Evolutionary conservation across 2,113 vertebrate species (phyloP).

Genomic region (Cinclus mexicanus): DNA sequence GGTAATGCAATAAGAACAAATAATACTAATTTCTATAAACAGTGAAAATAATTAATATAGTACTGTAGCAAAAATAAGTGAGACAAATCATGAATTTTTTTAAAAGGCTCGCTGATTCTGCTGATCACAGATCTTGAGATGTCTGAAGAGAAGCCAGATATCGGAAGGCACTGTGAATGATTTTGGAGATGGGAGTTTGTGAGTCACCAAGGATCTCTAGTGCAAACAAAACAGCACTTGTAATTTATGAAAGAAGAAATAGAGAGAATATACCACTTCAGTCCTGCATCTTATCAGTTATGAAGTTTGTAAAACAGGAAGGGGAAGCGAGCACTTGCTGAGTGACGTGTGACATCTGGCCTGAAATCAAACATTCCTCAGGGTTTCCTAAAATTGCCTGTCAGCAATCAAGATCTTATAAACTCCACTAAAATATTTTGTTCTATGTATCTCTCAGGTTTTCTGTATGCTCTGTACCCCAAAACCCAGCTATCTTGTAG

Average conservation of each 20-base stretch:
- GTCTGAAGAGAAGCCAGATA: background rate
- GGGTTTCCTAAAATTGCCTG: background rate
- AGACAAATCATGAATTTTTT: background rate
- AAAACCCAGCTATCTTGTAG: background rate
- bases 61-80: background rate
- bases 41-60: background rate
- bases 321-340: background rate
- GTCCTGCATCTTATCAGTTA: background rate
- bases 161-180: background rate
- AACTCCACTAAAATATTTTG: background rate
- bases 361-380: background rate
- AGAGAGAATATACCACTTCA: background rate
- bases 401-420: background rate
- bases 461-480: background rate
- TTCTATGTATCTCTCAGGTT: background rate
- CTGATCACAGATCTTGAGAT: background rate
- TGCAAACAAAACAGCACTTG: background rate
- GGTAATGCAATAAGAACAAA: background rate
- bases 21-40: background rate
- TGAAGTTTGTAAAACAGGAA: conserved; percentile 8
- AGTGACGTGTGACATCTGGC: conserved; percentile 7
- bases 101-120: background rate
- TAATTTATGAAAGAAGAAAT: background rate
- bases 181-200: background rate
- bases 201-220: background rate